Evolutionary conservation across 2,113 vertebrate genomes (phyloP), one percentile per base, ranked within the genome.

Genomic region (Saccopteryx bilineata): DNA sequence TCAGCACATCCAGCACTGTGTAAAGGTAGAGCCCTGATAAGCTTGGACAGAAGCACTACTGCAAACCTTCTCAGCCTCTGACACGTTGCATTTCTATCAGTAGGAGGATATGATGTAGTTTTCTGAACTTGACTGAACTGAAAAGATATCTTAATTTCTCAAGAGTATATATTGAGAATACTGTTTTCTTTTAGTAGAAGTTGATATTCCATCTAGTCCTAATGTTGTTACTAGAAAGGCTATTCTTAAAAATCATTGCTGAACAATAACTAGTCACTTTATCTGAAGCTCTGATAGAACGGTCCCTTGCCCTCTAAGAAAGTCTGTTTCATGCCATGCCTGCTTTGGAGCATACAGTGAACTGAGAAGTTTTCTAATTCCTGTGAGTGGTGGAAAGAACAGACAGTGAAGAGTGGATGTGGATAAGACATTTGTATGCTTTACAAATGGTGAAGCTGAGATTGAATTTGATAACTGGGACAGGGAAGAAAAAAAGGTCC

Each of bases 241-340:
- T 66, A 3, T 82, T 90, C 21, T 94, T 83, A 78, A 93, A 93
- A 91, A 91, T 5, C 21, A 90, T 63, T 33, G 7, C n/a, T 94
- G n/a, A 80, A 92, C 78, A 79, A n/a, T 78, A 78, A 78, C n/a
- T 48, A 90, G 23, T 31, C 19, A 69, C 11, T 24, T 93, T 24
- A 74, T 33, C 65, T 79, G 10, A 92, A 92, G 31, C 48, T 68
- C 58, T 85, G 18, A 85, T 13, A n/a, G 83, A 78, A 31, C 0
- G 4, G 66, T 9, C 26, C 33, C 3, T 81, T 4, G 50, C n/a
- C 75, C 33, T 87, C 63, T 68, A 23, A 68, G 52, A 82, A 74
- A 83, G 91, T 91, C 23, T 76, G 12, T 90, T 82, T 81, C 21
- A 52, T 52, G 48, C 1, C 48, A 7, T 75, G 74, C 9, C 48